Evolutionary conservation across 2,113 vertebrate genomes (phyloP).

Genomic region (Dasyurus viverrinus): DNA sequence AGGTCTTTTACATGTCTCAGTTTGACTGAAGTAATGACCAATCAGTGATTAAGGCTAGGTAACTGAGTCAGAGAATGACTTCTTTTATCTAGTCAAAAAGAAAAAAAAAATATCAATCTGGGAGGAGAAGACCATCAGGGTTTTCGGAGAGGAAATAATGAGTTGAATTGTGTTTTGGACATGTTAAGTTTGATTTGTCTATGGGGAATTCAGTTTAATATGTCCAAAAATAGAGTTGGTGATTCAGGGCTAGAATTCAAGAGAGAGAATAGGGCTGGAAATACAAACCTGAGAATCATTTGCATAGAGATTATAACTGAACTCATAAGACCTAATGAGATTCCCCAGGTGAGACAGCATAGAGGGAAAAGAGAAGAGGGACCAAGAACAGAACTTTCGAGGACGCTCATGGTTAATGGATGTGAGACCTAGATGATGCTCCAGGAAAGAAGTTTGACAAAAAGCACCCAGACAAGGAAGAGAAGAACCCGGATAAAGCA

Average conservation of each 20-base stretch:
- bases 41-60: no score
- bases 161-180: background rate
- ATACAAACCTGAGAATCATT: background rate
- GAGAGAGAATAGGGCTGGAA: background rate
- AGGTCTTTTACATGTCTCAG: no score
- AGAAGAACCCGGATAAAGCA: background rate
- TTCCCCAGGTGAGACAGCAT: no score
- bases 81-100: no score
- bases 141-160: background rate
- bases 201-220: background rate
- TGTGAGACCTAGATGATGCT: background rate
- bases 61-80: no score
- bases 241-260: background rate
- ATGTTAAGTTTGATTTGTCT: background rate
- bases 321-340: no score
- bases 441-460: background rate
- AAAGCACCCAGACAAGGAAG: background rate
- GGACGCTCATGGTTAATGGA: background rate
- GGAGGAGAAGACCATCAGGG: background rate
- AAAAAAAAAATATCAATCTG: no score
- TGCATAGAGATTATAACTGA: no score
- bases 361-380: no score
- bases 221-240: background rate
- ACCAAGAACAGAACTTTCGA: no score
- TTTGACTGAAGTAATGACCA: no score